Evolutionary conservation across 2,113 vertebrate genomes (phyloP), one percentile per base, ranked within the genome.

Genomic region (Camelus dromedarius): DNA sequence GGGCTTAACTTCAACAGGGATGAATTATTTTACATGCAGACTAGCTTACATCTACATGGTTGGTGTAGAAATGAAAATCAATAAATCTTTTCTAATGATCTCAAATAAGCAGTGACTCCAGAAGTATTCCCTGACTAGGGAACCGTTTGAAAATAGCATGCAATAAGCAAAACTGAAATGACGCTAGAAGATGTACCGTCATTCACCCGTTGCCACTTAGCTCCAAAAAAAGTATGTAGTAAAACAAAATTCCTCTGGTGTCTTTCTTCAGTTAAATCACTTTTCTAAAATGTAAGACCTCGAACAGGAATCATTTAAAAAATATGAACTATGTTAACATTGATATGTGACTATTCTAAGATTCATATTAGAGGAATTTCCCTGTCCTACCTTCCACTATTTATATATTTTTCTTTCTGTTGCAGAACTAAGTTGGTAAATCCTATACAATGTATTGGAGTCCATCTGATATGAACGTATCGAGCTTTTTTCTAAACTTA

Each of bases 21-120:
- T 2, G 88, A 88, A 64, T 90, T 75, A 2, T 93, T 96, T 87
- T 96, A 96, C 81, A 89, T 80, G 28, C 28, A 96, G 92, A 42
- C 16, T 93, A 82, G 1, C 0, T 86, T 76, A 85, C 0, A 20
- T 89, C 16, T 16, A 14, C 28, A 76, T 87, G 9, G 32, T 35
- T 94, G 22, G 32, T 56, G 60, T 1, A 62, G 9, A 97, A 96
- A 95, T 84, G 32, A 83, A 97, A 97, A 66, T 89, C 62, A 76
- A 87, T 85, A 70, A 0, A 9, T 93, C 42, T 87, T 88, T 92
- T 94, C 60, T 85, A 95, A 97, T 92, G 66, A 8, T 8, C 10
- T 86, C 64, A 96, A 82, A 88, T 35, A 91, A 88, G 50, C 86
- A 94, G 96, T 80, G 14, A 15, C 20, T 95, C 66, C 64, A 28